Evolutionary conservation across 2,113 vertebrate genomes (phyloP), one percentile per base, ranked within the genome.

Genomic region (Platysternon megacephalum): DNA sequence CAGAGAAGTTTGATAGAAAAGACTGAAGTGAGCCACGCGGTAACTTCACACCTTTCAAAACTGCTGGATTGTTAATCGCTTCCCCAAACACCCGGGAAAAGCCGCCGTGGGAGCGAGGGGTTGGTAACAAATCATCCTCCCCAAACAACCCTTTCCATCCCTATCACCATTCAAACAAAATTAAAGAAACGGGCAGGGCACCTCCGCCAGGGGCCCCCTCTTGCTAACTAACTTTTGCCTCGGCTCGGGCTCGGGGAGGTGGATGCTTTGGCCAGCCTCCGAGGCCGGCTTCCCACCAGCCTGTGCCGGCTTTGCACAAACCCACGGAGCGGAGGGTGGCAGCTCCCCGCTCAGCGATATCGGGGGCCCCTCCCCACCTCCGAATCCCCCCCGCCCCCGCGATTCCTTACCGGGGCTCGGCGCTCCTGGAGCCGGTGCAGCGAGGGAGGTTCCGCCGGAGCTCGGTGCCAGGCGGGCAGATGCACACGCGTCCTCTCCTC

Each of bases 361-460:
- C 26, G 46, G 29, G 14, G 35, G 44, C 52, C 56, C 65, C 78
- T n/a, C 32, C 44, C 12, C 42, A 6, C 48, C 58, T 48, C 61
- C 19, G 48, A 32, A 17, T 79, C 51, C 44, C 58, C 17, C 74
- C 81, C 65, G 56, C 76, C 82, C 46, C 61, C 12, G 32, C 17
- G 51, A 3, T 35, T 85, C 88, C 96, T 97, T 95, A 95, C 93
- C 96, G 85, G 42, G 51, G 89, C 94, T 94, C 78, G 76, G 83
- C 93, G 95, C 91, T 44, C 35, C 10, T 42, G 32, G 19, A 85
- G 28, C 42, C 28, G 55, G 78, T 22, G 51, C 79, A 32, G 61
- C 44, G 24, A 53, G 84, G 42, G 46, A 39, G 81, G 46, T 39
- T 51, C 84, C 32, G 65, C 65, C 10, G 84, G 83, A 85, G 42